Percentiles rank a stretch among this genome's conserved stretches.
These are phyloP conservation scores for Drosophila nannoptera DNA, from an alignment of 1,140 invertebrate genomes.

Conservation along the genomic window DNA sequence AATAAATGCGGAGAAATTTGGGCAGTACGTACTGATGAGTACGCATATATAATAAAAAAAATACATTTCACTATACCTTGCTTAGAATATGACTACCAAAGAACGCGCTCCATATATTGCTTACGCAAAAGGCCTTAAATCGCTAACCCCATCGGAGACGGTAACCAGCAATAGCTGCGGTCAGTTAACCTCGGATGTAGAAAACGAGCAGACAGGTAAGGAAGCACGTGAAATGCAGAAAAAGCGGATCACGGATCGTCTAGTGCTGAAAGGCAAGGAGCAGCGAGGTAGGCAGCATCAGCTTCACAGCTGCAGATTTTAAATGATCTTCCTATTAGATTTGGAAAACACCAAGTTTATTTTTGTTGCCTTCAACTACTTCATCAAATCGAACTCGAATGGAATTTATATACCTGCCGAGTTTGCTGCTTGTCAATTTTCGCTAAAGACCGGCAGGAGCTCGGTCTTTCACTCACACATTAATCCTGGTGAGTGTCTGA, in stretches of 20 bases:
- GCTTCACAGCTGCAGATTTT: background rate
- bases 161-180: no score
- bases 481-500: slow-evolving; percentile 55
- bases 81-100: slow-evolving; percentile 43
- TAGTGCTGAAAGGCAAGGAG: slow-evolving; percentile 34
- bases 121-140: slow-evolving; percentile 46
- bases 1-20: slow-evolving; percentile 35
- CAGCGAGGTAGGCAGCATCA: slow-evolving; percentile 37
- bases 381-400: slow-evolving; percentile 38
- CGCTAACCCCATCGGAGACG: no score
- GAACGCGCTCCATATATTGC: slow-evolving; percentile 46
- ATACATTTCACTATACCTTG: background rate
- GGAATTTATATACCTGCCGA: slow-evolving; percentile 69
- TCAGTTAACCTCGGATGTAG: slow-evolving; percentile 24
- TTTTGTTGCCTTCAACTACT: slow-evolving; percentile 67
- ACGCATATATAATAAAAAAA: background rate
- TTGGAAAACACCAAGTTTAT: slow-evolving; percentile 48
- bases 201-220: slow-evolving; percentile 35
- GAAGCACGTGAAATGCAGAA: slow-evolving; percentile 19
- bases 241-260: slow-evolving; percentile 58
- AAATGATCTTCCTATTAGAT: slow-evolving; percentile 28
- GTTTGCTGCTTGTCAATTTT: slow-evolving; percentile 58
- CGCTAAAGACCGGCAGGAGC: slow-evolving; percentile 52
- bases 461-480: slow-evolving; percentile 57
- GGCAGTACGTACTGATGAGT: slow-evolving; percentile 24